phyloP scores from a whole-genome alignment of 2,888 invertebrate genomes.

The Peribatodes rhomboidaria region DNA sequence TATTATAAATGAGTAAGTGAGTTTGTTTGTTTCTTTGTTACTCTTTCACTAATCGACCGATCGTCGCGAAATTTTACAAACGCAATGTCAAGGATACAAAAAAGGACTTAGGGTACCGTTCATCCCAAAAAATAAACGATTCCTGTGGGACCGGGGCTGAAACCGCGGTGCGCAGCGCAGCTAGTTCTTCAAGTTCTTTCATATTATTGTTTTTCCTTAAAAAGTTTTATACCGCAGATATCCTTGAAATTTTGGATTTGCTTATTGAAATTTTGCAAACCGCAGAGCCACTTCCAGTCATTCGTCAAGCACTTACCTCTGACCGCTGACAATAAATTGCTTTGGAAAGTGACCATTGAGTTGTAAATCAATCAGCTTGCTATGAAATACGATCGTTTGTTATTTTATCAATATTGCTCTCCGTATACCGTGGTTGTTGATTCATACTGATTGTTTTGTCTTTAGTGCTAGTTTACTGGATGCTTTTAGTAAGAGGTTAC shows the following conservation, averaged over 20 bases:
- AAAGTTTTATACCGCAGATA: no score
- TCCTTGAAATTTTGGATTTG: not conserved
- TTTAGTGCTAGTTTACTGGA: not conserved
- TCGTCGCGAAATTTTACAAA: no score
- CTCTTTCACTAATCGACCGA: no score
- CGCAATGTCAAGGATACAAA: no score
- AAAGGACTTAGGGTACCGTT: no score
- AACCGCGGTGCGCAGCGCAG: no score
- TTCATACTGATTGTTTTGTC: slow-evolving; percentile 61
- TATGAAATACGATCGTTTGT: slow-evolving; percentile 76
- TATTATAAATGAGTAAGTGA: no score
- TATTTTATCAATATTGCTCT: slow-evolving; percentile 66
- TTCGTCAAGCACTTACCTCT: slow-evolving; percentile 52
- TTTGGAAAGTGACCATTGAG: slow-evolving; percentile 73
- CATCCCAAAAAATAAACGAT: no score
- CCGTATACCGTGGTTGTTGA: slow-evolving; percentile 60
- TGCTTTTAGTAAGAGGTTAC: not conserved
- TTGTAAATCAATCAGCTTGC: slow-evolving; percentile 75
- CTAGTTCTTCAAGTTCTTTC: no score
- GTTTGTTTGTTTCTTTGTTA: not conserved
- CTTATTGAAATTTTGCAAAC: slow-evolving; percentile 13
- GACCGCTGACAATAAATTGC: slow-evolving; percentile 74
- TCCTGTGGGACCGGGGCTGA: no score
- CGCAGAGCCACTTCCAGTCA: slow-evolving; percentile 52
- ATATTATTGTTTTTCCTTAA: no score